Base-by-base conservation (phyloP, 2,113 vertebrate genomes). In the Cochlearius cochlearius region DNA sequence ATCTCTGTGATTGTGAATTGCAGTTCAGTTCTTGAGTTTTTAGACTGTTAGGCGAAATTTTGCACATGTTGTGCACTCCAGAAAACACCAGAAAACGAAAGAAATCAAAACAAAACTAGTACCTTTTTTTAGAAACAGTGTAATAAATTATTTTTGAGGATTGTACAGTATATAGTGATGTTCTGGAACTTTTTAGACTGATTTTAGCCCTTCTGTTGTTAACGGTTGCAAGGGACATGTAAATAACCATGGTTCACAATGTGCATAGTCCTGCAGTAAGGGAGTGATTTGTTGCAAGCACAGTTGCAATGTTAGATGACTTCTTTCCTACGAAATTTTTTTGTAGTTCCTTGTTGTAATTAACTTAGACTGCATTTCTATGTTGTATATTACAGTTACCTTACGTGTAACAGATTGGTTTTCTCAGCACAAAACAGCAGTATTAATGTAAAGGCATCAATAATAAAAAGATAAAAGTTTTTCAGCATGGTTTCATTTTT, bases 101-200 rank as follows among this genome's bases (percentile, higher is more conserved):
- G 82, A 95, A 95, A 91, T 91, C 68, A 84, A 88, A 96, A 97
- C 95, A 96, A 97, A 96, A 96, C 94, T 98, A 98, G 99, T 98
- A 98, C 97, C 98, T 98, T 98, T 98, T 98, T 98, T 98, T 98
- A 99, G 99, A 99, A 98, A 99, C 98, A 98, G 98, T 99, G 98
- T 98, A 98, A 98, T 99, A 98, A 99, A 99, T 99, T 99, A 99
- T 99, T 99, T 99, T 99, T 99, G 99, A 99, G 99, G 99, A 98
- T 95, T 99, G 99, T 99, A 99, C 98, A 99, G 99, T 99, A 99
- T 97, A 98, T 99, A 99, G 98, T 99, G 98, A 98, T 94, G 98
- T 99, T 99, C 98, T 99, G 99, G 98, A 98, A 98, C 92, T 99
- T 99, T 99, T 98, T 99, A 99, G 99, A 98, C 98, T 98, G 98